Percentiles rank a stretch among this genome's conserved stretches.
phyloP scores from a whole-genome alignment of 2,888 invertebrate species.

The Boloria selene region DNA sequence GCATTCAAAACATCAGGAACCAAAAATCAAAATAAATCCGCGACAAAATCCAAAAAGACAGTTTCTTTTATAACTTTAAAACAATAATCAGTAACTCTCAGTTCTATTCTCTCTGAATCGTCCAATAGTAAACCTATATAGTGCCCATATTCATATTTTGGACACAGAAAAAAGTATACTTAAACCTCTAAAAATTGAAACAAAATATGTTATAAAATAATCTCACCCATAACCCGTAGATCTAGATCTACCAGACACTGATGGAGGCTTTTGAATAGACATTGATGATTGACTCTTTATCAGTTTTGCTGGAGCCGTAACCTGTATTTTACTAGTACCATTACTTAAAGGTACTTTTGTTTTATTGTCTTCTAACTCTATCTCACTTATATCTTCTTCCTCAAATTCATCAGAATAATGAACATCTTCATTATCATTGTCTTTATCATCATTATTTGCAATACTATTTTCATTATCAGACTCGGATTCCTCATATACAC shows the following conservation, averaged over 20 bases:
- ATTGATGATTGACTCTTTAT: slow-evolving; percentile 65
- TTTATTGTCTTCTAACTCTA: slow-evolving; percentile 50
- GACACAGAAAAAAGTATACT: neutral
- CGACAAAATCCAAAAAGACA: too few species aligned
- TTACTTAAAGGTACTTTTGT: slow-evolving; percentile 47
- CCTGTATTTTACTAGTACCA: slow-evolving; percentile 39
- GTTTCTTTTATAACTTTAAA: too few species aligned
- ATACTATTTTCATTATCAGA: slow-evolving; percentile 49
- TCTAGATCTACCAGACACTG: slow-evolving; percentile 64
- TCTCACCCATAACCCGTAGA: slow-evolving; percentile 68
- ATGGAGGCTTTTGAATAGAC: slow-evolving; percentile 54
- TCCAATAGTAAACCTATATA: too few species aligned
- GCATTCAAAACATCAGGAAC: too few species aligned
- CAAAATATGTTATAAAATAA: slow-evolving; percentile 3
- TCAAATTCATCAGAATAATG: slow-evolving; percentile 77
- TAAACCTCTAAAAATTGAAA: too few species aligned
- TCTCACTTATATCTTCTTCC: slow-evolving; percentile 64
- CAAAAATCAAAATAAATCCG: too few species aligned
- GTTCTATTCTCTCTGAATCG: too few species aligned
- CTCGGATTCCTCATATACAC: slow-evolving; percentile 63
- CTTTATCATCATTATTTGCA: slow-evolving; percentile 39
- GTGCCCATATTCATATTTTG: too few species aligned
- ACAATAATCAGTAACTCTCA: too few species aligned
- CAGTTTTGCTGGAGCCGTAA: slow-evolving; percentile 55
- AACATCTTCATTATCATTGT: slow-evolving; percentile 57